Evolutionary conservation across 2,888 invertebrate genomes (phyloP), one percentile per base, ranked within the genome.

Genomic region (Selenia dentaria): DNA sequence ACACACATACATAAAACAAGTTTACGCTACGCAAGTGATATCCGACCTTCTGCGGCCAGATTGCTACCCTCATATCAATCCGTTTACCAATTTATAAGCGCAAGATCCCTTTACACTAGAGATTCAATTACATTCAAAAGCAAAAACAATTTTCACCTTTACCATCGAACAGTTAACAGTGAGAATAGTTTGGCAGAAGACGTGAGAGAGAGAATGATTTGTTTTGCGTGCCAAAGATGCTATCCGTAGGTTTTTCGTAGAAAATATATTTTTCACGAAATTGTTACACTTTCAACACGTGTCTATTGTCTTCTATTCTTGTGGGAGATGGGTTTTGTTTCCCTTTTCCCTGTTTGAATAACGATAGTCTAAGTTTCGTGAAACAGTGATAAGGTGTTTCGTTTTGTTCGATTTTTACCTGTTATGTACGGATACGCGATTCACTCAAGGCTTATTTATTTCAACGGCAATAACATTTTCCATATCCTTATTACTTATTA

Each of bases 81-180:
- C 52, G 36, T 51, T 55, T 40, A 33, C 43, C 47, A 51, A 57
- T 54, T 57, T 57, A 54, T 57, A 51, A 44, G 31, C 50, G 20
- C 14, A 27, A 12, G 20, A 40, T 27, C 43, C 48, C 41, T 49
- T 49, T 33, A 48, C 49, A 47, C 26, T 31, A 20, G 38, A 49
- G 45, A 55, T 58, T 53, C 53, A 58, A 53, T 58, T 51, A 58
- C 44, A n/a, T 5, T 6, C 33, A 4, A 5, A 29, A 36, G 5
- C 6, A 5, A 11, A 9, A 8, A 24, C 12, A 8, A 48, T 46
- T 34, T 2, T 26, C 18, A 18, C 10, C 49, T 35, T 22, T 51
- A 4, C 2, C 1, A 1, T 1, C 0, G 0, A 2, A 5, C 6
- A 1, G 1, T 0, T 11, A 51, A 26, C 25, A 14, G 16, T 18